Evolutionary conservation across 2,888 invertebrate species (phyloP).

Genomic region (Caenorhabditis sp.): DNA sequence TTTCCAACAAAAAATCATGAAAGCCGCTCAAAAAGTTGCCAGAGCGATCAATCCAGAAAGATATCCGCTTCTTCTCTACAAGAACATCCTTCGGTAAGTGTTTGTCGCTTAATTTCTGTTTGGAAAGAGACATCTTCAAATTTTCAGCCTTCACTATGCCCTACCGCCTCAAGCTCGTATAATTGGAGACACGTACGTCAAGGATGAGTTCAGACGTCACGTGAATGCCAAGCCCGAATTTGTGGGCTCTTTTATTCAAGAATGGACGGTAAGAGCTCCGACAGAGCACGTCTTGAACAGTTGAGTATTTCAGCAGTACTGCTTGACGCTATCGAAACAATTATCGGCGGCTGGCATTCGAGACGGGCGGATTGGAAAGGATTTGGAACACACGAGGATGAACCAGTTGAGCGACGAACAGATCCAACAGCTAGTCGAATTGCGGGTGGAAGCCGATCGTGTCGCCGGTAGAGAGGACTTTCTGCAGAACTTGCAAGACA

Average conservation of each 20-base stretch:
- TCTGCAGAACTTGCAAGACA: constrained; percentile 35
- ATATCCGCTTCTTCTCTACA: constrained; percentile 62
- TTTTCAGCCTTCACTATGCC: constrained; percentile 77
- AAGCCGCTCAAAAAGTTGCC: constrained; percentile 37
- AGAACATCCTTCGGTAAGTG: constrained; percentile 58
- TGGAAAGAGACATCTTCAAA: too few species aligned
- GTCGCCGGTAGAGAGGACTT: constrained; percentile 63
- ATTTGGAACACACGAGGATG: constrained; percentile 65
- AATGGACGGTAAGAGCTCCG: constrained; percentile 73
- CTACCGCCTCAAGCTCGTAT: constrained; percentile 74
- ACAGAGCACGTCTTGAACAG: background rate
- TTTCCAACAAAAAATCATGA: constrained; percentile 15
- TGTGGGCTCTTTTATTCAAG: constrained; percentile 23
- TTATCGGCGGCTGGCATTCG: constrained; percentile 74
- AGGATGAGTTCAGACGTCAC: constrained; percentile 77
- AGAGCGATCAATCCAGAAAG: constrained; percentile 52
- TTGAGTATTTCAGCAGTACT: constrained; percentile 72
- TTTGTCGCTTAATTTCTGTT: background rate
- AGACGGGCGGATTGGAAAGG: constrained; percentile 64
- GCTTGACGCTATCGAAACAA: constrained; percentile 75
- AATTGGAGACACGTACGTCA: constrained; percentile 80
- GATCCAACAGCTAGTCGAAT: constrained; percentile 76
- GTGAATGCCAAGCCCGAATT: constrained; percentile 70
- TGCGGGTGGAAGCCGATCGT: constrained; percentile 75
- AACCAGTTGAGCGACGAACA: constrained; percentile 77